phyloP scores from a whole-genome alignment of 1,140 invertebrate genomes.

The Bombyx mori region DNA sequence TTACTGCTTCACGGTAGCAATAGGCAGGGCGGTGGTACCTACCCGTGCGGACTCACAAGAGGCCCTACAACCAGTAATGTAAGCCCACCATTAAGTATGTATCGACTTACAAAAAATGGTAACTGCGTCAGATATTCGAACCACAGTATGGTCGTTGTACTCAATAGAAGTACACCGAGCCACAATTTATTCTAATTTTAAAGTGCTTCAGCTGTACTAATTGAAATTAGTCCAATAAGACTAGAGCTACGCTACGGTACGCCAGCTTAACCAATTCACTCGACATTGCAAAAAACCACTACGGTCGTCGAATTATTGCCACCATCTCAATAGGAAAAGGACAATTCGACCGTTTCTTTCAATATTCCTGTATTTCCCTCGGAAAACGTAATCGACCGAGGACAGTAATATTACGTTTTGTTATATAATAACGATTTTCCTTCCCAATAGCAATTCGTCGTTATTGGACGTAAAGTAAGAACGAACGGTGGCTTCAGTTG shows the following conservation, averaged over 20 bases:
- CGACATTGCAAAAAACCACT: slow-evolving; percentile 23
- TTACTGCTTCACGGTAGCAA: no score
- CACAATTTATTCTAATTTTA: no score
- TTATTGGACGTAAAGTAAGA: slow-evolving; percentile 41
- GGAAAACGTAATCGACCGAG: slow-evolving; percentile 30
- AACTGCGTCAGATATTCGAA: no score
- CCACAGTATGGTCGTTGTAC: no score
- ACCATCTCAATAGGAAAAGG: slow-evolving; percentile 25
- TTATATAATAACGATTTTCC: slow-evolving; percentile 43
- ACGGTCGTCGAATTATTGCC: slow-evolving; percentile 24
- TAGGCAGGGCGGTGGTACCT: no score
- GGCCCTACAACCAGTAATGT: no score
- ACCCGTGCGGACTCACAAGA: no score
- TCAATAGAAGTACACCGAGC: no score
- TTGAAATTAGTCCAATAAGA: not conserved
- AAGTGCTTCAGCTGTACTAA: no score
- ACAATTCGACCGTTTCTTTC: slow-evolving; percentile 29
- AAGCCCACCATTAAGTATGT: no score
- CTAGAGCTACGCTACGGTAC: not conserved
- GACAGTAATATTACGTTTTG: slow-evolving; percentile 37
- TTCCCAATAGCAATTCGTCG: slow-evolving; percentile 38
- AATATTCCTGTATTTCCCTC: slow-evolving; percentile 31
- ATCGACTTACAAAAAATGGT: no score
- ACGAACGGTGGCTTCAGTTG: slow-evolving; percentile 33
- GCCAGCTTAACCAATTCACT: slow-evolving; percentile 5